phyloP scores from a whole-genome alignment of 2,797 vertebrate genomes.

The Muscicapa striata region DNA sequence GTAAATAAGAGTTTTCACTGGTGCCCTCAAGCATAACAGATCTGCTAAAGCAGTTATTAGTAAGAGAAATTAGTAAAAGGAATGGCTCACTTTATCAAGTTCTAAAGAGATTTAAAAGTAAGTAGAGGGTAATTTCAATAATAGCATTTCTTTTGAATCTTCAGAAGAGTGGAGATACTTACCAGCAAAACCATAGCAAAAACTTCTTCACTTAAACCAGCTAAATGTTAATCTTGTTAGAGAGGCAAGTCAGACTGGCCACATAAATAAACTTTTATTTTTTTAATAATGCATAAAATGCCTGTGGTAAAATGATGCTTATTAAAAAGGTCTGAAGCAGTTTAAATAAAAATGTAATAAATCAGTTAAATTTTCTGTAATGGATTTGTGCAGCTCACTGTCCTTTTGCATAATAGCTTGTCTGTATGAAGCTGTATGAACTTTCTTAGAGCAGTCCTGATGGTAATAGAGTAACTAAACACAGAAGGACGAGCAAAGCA shows the following conservation, averaged over 20 bases:
- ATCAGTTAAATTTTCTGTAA: background rate
- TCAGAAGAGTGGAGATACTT: background rate
- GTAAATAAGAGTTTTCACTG: background rate
- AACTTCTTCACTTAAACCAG: background rate
- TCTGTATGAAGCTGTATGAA: background rate
- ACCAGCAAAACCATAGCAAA: background rate
- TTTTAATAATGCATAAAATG: background rate
- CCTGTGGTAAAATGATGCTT: background rate
- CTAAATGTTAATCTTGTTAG: background rate
- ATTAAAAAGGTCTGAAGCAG: background rate
- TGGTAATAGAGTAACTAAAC: background rate
- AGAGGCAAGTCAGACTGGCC: background rate
- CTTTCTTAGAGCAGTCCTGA: background rate
- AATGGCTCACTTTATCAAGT: background rate
- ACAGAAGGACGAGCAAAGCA: background rate
- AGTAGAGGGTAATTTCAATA: background rate
- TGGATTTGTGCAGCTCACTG: background rate
- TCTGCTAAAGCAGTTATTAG: background rate
- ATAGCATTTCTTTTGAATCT: background rate
- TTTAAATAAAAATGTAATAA: background rate
- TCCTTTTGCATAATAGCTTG: background rate
- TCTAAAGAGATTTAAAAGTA: background rate
- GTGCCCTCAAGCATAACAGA: background rate
- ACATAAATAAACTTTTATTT: background rate
- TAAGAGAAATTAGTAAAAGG: background rate